phyloP scores from a whole-genome alignment of 2,888 invertebrate species.

The Actias luna region DNA sequence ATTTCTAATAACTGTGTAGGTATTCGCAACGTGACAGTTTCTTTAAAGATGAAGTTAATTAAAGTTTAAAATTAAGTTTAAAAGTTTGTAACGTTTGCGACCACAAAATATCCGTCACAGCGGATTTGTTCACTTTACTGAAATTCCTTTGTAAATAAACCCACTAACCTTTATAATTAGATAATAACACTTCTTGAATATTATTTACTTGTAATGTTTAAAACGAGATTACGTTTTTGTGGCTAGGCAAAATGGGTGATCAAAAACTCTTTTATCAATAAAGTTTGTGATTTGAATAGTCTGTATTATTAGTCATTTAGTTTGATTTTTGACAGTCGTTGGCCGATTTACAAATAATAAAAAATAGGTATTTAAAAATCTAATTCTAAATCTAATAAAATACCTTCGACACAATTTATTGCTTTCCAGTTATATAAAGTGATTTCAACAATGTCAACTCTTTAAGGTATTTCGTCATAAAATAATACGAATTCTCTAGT shows the following conservation, averaged over 20 bases:
- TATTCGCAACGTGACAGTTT: background rate
- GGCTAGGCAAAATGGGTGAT: background rate
- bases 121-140: slow-evolving; percentile 1
- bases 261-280: background rate
- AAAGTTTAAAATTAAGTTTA: slow-evolving; percentile 9
- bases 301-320: background rate
- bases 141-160: slow-evolving; percentile 10
- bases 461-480: slow-evolving; percentile 29
- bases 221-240: background rate
- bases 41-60: slow-evolving; percentile 3
- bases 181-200: slow-evolving; percentile 5
- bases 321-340: background rate
- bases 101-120: slow-evolving; percentile 2
- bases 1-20: background rate
- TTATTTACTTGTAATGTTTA: slow-evolving; percentile 5
- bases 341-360: background rate
- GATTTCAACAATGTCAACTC: background rate
- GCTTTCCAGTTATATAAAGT: too few species aligned
- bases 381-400: background rate
- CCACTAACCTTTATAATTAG: background rate
- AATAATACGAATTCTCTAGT: slow-evolving; percentile 52
- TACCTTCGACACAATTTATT: background rate
- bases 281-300: background rate
- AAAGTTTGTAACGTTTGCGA: slow-evolving; percentile 2
- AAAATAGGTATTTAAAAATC: background rate